Evolutionary conservation across 23 tunicate genomes (phyloP), one percentile per base, ranked within the genome.

Genomic region (Ciona savignyi): DNA sequence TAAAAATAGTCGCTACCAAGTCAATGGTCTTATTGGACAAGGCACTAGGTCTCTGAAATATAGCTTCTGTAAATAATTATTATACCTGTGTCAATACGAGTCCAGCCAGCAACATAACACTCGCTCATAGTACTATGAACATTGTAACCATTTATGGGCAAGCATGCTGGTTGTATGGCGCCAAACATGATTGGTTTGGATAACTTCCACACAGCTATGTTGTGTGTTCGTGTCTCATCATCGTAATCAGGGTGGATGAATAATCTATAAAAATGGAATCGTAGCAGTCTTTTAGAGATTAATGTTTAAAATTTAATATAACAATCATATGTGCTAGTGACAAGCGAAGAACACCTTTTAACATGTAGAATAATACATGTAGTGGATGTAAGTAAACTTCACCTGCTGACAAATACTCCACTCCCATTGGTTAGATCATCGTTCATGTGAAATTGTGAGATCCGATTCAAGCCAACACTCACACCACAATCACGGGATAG

Each of bases 101-200:
- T 65, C 86, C 79, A 74, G 19, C 86, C 86, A 27, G 70, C 79
- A 81, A 68, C 69, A 66, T 65, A 81, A 35, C 86, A 81, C 15
- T 33, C 27, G 0, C 65, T 27, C 9, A 20, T 28, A 23, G 79
- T 75, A 23, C 29, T 24, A 74, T 73, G 78, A 0, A 81, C 74
- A 23, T 35, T 66, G 49, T 60, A 65, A 24, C 79, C 79, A 24
- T 24, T 35, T 27, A 28, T 34, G 21, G 86, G 86, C 63, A 74
- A 23, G 60, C 86, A 81, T 65, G 68, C 66, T 48, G 83, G 83
- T 25, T 68, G 71, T 27, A 25, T 48, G 22, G 3, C 28, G 29
- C 27, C 66, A 25, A 49, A 28, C 30, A 63, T 49, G 15, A 74
- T 33, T 2, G 74, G 74, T 49, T 35, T 27, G 2, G 67, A 27